Evolutionary conservation across 2,888 invertebrate species (phyloP).

Genomic region (Drosophila dives): DNA sequence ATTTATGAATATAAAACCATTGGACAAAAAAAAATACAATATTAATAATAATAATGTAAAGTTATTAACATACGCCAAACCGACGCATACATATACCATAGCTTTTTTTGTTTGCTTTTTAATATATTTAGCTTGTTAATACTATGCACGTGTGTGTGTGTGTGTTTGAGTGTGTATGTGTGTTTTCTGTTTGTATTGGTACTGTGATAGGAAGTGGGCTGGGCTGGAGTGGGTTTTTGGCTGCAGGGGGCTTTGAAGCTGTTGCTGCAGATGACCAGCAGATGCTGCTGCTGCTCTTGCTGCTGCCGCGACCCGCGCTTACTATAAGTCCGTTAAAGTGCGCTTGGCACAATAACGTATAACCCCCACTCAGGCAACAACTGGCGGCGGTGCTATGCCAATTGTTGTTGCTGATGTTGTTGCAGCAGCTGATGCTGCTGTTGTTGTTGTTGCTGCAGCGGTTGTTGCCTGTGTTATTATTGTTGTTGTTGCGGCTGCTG

Average conservation of each 20-base stretch:
- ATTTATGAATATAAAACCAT: slow-evolving; percentile 38
- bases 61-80: slow-evolving; percentile 47
- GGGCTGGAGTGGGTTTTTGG: not conserved
- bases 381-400: slow-evolving; percentile 77
- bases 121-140: slow-evolving; percentile 40
- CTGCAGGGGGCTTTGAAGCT: not conserved
- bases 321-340: slow-evolving; percentile 81
- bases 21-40: slow-evolving; percentile 28
- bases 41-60: slow-evolving; percentile 8
- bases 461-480: slow-evolving; percentile 18
- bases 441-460: not conserved
- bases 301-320: slow-evolving; percentile 58
- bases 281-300: not conserved
- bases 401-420: slow-evolving; percentile 42
- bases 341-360: slow-evolving; percentile 83
- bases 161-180: slow-evolving; percentile 18
- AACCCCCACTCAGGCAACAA: slow-evolving; percentile 84
- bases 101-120: slow-evolving; percentile 14
- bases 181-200: slow-evolving; percentile 16
- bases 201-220: slow-evolving; percentile 7
- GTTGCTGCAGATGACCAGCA: not conserved
- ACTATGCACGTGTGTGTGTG: slow-evolving; percentile 50
- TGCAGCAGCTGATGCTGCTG: slow-evolving; percentile 11
- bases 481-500: slow-evolving; percentile 15
- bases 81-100: slow-evolving; percentile 40